Conservation (phyloP, 2,888 invertebrate genomes). For the Hypomecis punctinalis region DNA sequence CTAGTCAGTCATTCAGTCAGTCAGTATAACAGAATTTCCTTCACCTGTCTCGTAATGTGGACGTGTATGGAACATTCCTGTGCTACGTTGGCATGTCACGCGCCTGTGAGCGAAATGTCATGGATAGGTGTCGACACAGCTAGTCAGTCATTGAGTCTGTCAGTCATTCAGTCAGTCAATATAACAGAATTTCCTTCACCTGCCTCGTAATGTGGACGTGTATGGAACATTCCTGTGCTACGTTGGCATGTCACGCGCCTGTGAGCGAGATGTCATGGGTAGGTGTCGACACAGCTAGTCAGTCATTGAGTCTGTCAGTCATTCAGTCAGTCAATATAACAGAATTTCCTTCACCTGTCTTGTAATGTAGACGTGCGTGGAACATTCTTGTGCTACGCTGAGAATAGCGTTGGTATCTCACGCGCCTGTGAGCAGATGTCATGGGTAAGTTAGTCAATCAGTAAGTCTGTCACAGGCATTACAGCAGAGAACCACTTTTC, state of each 20-base stretch:
- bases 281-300: not conserved
- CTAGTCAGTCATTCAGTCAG: too few relatives aligned
- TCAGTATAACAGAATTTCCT: constrained; percentile 79
- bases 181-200: constrained; percentile 80
- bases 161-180: too few relatives aligned
- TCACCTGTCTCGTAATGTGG: constrained; percentile 69
- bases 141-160: too few relatives aligned
- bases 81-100: constrained; percentile 90
- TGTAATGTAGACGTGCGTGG: constrained; percentile 82
- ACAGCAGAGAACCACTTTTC: constrained; percentile 76
- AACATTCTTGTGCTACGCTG: constrained; percentile 93
- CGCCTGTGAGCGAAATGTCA: constrained; percentile 88
- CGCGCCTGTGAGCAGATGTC: constrained; percentile 88
- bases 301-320: too few relatives aligned
- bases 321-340: constrained; percentile 22
- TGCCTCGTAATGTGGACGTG: constrained; percentile 71
- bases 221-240: constrained; percentile 93
- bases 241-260: constrained; percentile 88
- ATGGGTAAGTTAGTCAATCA: constrained; percentile 78
- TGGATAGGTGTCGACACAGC: constrained; percentile 74
- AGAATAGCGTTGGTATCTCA: constrained; percentile 91
- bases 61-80: constrained; percentile 89
- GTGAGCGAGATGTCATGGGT: constrained; percentile 89
- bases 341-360: constrained; percentile 82
- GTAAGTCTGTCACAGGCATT: too few relatives aligned